Evolutionary conservation across 2,113 vertebrate species (phyloP).

Genomic region (Dascyllus trimaculatus): DNA sequence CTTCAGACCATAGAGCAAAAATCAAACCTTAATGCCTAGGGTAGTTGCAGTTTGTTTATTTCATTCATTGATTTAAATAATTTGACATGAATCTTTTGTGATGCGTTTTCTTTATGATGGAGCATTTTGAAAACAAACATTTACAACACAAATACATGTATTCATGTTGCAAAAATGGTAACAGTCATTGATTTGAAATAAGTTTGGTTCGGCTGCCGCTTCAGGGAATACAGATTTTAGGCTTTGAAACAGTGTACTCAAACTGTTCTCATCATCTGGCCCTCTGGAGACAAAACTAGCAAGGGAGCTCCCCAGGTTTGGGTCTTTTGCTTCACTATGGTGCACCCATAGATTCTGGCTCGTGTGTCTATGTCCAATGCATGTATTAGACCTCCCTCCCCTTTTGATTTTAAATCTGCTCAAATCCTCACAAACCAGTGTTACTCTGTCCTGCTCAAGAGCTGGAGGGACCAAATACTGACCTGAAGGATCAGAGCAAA

Average conservation of each 20-base stretch:
- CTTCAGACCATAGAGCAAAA: too few species aligned
- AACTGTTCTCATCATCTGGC: neutral
- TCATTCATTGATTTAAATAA: too few species aligned
- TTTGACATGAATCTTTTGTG: neutral
- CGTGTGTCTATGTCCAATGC: conserved; percentile 57
- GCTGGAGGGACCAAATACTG: conserved; percentile 72
- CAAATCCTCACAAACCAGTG: conserved; percentile 77
- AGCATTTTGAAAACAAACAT: too few species aligned
- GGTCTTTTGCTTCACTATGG: conserved; percentile 1
- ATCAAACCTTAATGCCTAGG: too few species aligned
- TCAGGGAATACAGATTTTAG: neutral
- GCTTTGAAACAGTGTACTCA: neutral
- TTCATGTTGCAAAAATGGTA: neutral
- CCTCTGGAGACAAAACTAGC: conserved; percentile 22
- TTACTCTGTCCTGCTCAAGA: conserved; percentile 76
- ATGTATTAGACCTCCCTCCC: conserved; percentile 59
- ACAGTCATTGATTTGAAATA: neutral
- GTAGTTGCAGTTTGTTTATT: too few species aligned
- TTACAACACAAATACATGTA: neutral
- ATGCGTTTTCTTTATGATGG: neutral
- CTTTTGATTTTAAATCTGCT: conserved; percentile 71
- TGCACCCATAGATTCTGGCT: conserved; percentile 54
- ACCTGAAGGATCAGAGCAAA: conserved; percentile 86
- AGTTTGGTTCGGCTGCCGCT: neutral
- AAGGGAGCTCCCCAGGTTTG: neutral